Conservation (phyloP, 2,888 invertebrate species). For the Phortica magna region DNA sequence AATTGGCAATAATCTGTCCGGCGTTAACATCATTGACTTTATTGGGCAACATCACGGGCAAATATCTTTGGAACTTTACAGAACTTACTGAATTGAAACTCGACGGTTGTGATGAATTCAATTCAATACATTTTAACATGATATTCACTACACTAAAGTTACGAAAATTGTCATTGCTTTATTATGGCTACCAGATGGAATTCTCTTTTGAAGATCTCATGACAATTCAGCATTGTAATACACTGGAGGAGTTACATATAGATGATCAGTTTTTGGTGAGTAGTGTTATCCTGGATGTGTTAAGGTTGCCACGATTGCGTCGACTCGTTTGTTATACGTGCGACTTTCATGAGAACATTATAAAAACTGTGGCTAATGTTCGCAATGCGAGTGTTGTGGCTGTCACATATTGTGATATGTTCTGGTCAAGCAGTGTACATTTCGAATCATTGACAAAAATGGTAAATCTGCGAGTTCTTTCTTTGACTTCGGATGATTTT, state of each 20-base stretch:
- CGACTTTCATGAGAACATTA: constrained; percentile 41
- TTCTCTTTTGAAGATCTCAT: constrained; percentile 30
- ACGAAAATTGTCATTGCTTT: constrained; percentile 51
- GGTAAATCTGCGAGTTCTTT: constrained; percentile 46
- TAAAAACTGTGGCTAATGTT: constrained; percentile 38
- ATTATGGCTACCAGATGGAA: constrained; percentile 42
- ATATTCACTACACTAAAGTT: constrained; percentile 45
- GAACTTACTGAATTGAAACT: constrained; percentile 51
- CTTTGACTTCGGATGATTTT: constrained; percentile 53
- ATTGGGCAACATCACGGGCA: constrained; percentile 39
- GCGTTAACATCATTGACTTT: constrained; percentile 44
- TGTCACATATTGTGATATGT: constrained; percentile 50
- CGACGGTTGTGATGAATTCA: constrained; percentile 44
- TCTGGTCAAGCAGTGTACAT: constrained; percentile 45
- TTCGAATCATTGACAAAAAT: constrained; percentile 33
- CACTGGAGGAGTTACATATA: constrained; percentile 53
- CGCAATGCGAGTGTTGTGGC: constrained; percentile 40
- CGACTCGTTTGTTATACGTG: constrained; percentile 49
- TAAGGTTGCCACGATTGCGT: constrained; percentile 44
- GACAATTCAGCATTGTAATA: not conserved
- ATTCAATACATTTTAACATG: constrained; percentile 27
- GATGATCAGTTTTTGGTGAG: constrained; percentile 54
- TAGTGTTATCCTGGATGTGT: constrained; percentile 40
- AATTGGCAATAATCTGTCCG: constrained; percentile 54
- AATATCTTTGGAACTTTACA: constrained; percentile 47